These are phyloP conservation scores for Drosophila aff. DNA, from an alignment of 1,140 invertebrate species.

Conservation along the genomic window DNA sequence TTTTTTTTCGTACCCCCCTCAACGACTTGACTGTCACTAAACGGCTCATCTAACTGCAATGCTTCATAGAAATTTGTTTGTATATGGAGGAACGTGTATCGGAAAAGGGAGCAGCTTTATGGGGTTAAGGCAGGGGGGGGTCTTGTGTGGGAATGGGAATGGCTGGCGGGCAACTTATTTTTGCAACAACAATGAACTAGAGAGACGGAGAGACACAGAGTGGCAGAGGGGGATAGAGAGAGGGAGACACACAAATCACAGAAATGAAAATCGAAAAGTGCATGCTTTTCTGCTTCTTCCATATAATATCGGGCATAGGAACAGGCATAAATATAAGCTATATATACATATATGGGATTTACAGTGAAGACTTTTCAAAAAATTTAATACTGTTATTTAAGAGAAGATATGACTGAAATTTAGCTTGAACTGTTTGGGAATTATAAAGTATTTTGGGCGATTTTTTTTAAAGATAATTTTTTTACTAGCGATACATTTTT, in stretches of 20 bases:
- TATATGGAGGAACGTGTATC: constrained; percentile 37
- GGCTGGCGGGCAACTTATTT: constrained; percentile 69
- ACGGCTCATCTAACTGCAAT: constrained; percentile 84
- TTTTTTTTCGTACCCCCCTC: constrained; percentile 17
- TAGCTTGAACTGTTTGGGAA: neutral
- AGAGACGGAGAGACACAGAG: constrained; percentile 6
- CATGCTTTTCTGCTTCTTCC: constrained; percentile 47
- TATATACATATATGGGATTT: constrained; percentile 3
- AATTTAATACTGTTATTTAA: neutral
- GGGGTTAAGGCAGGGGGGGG: constrained; percentile 10
- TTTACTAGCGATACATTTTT: too few species aligned
- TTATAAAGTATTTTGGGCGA: neutral
- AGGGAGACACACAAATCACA: constrained; percentile 57
- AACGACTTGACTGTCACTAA: constrained; percentile 80
- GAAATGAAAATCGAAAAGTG: constrained; percentile 82
- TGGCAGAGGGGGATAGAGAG: neutral
- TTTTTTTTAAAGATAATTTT: neutral
- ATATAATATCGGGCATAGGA: constrained; percentile 53
- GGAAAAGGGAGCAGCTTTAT: constrained; percentile 15
- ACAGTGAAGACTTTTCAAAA: neutral
- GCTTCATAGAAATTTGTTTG: constrained; percentile 83
- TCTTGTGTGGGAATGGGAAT: constrained; percentile 19
- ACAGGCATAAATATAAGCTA: constrained; percentile 17
- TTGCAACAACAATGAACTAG: constrained; percentile 74
- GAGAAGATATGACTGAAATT: neutral